Conservation (phyloP, 2,113 vertebrate genomes). For the Vombatus ursinus region DNA sequence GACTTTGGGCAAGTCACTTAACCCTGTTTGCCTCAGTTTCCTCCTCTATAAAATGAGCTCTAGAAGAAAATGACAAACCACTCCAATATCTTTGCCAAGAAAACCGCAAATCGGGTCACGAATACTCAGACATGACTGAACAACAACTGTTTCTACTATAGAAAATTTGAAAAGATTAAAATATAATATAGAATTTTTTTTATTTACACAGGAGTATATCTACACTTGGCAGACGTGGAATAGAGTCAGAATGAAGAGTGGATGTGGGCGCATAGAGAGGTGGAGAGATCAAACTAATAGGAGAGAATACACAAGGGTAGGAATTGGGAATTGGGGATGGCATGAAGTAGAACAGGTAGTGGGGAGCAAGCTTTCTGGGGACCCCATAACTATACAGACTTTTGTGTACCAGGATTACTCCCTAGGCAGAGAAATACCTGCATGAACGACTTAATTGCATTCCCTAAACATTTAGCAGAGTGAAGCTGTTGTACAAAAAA, state of each 20-base stretch:
- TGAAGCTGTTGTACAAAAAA: neutral
- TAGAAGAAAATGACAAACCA: neutral
- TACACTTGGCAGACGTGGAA: neutral
- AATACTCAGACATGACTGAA: neutral
- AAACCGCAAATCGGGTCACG: neutral
- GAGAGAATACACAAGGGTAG: neutral
- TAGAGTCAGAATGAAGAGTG: neutral
- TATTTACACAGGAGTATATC: neutral
- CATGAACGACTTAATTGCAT: neutral
- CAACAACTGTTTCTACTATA: constrained; percentile 10
- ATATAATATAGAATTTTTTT: constrained; percentile 19
- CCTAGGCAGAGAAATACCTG: neutral
- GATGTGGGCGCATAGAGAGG: neutral
- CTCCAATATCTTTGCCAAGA: neutral
- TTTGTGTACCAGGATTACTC: neutral
- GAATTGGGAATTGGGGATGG: neutral
- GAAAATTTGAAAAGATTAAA: constrained; percentile 53
- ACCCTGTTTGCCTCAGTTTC: neutral
- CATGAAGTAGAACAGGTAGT: neutral
- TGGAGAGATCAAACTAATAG: neutral
- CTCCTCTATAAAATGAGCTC: neutral
- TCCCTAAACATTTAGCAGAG: neutral
- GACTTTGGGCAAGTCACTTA: neutral
- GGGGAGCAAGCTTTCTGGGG: neutral
- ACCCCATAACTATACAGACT: neutral